These are phyloP conservation scores for Cyrtorhinus lividipennis DNA, from an alignment of 1,140 invertebrate species.

Conservation along the genomic window DNA sequence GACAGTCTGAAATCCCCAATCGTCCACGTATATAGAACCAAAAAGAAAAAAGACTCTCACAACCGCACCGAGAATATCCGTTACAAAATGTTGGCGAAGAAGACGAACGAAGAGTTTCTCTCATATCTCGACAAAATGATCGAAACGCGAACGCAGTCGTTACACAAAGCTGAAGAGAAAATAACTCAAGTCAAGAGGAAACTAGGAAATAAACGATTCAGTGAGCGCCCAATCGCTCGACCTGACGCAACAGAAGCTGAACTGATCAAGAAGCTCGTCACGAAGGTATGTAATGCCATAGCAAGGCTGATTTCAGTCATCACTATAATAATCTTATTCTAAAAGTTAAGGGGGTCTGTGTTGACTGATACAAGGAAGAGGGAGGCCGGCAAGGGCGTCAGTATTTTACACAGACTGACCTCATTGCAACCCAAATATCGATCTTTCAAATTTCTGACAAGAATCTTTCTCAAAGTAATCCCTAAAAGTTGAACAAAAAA, in stretches of 20 bases:
- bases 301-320: neutral
- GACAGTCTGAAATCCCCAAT: neutral
- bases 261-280: neutral
- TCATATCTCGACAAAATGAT: neutral
- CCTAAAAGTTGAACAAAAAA: neutral
- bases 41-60: neutral
- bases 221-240: neutral
- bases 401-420: neutral
- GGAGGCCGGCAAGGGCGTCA: too few relatives aligned
- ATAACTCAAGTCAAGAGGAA: neutral
- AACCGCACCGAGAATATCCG: neutral
- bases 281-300: neutral
- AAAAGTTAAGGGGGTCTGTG: neutral
- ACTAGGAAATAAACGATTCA: neutral
- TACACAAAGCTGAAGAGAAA: neutral
- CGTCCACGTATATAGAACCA: neutral
- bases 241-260: neutral
- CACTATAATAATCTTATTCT: neutral
- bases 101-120: neutral
- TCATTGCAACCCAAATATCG: neutral
- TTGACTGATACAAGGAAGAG: neutral
- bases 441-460: neutral
- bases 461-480: neutral
- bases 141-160: neutral
- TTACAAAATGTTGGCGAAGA: neutral